phyloP scores from a whole-genome alignment of 1,140 invertebrate genomes.

The Papilio polyxenes region DNA sequence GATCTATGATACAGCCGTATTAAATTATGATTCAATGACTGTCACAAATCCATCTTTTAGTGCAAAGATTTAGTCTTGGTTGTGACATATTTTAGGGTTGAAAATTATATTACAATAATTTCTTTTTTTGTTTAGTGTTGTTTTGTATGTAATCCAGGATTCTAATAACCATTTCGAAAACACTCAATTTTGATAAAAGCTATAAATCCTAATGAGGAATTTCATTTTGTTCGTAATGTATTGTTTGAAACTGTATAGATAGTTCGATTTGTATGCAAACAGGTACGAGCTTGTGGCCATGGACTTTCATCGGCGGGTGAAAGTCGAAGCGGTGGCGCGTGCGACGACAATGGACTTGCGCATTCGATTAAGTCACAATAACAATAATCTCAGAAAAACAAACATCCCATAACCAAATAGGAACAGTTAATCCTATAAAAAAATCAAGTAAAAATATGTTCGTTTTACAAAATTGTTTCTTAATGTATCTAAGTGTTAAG shows the following conservation, averaged over 20 bases:
- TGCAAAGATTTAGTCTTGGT: too few species aligned
- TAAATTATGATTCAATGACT: too few species aligned
- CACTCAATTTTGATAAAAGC: background rate
- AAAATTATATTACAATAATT: too few species aligned
- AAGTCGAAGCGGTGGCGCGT: conserved; percentile 58
- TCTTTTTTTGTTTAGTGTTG: too few species aligned
- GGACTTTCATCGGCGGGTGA: conserved; percentile 71
- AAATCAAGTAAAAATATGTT: background rate
- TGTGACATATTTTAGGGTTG: too few species aligned
- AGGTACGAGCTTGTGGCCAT: conserved; percentile 49
- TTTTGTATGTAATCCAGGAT: background rate
- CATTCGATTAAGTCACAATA: conserved; percentile 49
- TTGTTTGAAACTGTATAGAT: conserved; percentile 50
- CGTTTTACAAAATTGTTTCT: background rate
- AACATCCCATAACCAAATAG: background rate
- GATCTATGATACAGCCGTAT: too few species aligned
- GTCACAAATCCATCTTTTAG: too few species aligned
- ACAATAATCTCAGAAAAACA: background rate
- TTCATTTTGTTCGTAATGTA: conserved; percentile 32
- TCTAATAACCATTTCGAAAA: background rate
- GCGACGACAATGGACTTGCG: conserved; percentile 55
- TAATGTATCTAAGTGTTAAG: background rate
- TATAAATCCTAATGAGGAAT: background rate
- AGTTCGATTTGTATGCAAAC: conserved; percentile 60
- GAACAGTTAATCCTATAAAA: background rate